Conservation (phyloP, 1,140 invertebrate genomes). For the Metaphire vulgaris region DNA sequence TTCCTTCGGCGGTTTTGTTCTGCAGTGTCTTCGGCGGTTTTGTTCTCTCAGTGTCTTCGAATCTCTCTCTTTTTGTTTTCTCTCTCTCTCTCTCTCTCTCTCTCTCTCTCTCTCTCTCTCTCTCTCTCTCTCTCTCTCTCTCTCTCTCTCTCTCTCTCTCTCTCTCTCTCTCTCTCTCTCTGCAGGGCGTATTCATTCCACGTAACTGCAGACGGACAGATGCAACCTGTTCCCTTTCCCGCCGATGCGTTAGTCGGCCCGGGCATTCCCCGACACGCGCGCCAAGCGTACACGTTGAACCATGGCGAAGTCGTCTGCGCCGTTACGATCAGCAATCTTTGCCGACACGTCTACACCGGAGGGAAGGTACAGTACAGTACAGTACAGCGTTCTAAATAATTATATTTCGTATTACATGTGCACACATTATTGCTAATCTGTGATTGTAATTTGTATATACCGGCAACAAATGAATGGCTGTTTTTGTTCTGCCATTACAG, state of each 20-base stretch:
- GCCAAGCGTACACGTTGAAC: conserved; percentile 80
- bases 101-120: conserved; percentile 17
- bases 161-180: conserved; percentile 21
- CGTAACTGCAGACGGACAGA: conserved; percentile 72
- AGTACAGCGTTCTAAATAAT: too few species aligned
- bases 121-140: conserved; percentile 20
- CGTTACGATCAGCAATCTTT: too few species aligned
- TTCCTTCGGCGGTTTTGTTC: too few species aligned
- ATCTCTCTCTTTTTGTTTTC: neutral
- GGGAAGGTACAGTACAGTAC: too few species aligned
- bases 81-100: conserved; percentile 11
- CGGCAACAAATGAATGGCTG: too few species aligned
- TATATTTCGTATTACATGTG: too few species aligned
- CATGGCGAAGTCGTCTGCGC: too few species aligned
- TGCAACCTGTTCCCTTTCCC: conserved; percentile 89
- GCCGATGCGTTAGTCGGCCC: conserved; percentile 83
- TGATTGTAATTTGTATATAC: too few species aligned
- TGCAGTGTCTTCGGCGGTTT: too few species aligned
- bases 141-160: conserved; percentile 23
- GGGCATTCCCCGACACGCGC: conserved; percentile 82
- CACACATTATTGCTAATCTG: too few species aligned
- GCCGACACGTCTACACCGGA: conserved; percentile 94
- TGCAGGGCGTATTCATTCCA: conserved; percentile 56
- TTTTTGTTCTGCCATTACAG: too few species aligned
- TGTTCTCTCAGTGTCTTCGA: neutral